Evolutionary conservation across 2,113 vertebrate species (phyloP).

Genomic region (Rhinopithecus roxellana): DNA sequence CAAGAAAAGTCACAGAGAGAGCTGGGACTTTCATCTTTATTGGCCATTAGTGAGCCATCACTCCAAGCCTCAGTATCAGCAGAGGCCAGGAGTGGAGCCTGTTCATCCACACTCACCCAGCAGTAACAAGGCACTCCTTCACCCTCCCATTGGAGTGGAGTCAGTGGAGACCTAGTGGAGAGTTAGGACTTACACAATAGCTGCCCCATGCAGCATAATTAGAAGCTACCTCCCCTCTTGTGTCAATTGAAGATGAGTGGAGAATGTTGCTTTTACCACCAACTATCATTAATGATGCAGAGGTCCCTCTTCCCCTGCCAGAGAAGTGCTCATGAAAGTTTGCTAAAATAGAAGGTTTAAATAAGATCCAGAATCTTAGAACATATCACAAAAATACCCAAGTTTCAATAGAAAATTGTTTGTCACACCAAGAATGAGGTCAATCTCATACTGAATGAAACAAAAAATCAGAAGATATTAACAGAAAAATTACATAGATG

Average conservation of each 20-base stretch:
- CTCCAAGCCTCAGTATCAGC: neutral
- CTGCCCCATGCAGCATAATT: neutral
- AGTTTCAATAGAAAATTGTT: neutral
- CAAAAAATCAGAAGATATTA: neutral
- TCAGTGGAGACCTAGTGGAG: neutral
- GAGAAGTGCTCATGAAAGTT: neutral
- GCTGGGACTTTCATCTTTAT: neutral
- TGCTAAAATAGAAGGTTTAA: neutral
- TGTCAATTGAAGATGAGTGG: neutral
- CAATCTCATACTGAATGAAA: neutral
- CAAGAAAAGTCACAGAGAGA: neutral
- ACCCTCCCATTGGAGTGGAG: too few species aligned
- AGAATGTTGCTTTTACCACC: neutral
- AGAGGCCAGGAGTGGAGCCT: neutral
- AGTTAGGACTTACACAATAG: neutral
- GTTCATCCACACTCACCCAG: neutral
- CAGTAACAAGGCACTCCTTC: neutral
- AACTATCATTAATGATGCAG: neutral
- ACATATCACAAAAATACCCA: neutral
- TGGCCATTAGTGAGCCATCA: neutral
- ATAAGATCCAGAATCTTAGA: neutral
- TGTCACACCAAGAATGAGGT: neutral
- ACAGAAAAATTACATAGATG: neutral
- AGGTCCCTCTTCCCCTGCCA: neutral
- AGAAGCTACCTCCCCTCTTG: neutral